Evolutionary conservation across 37 sponge, comb jelly and placozoan genomes (phyloP).

Genomic region (Oscarella lobularis): DNA sequence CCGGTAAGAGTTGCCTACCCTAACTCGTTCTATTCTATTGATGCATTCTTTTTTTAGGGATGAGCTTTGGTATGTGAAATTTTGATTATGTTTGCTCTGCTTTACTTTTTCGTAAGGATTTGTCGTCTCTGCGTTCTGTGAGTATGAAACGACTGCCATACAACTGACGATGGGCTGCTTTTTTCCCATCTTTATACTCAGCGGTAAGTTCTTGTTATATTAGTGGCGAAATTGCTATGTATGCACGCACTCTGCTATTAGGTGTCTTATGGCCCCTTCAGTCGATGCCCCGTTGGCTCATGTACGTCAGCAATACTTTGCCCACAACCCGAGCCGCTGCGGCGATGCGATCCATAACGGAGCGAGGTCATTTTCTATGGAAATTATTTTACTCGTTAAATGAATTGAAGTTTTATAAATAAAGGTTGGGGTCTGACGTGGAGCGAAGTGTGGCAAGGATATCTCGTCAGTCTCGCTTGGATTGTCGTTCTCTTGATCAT

Average conservation of each 20-base stretch:
- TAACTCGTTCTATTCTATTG: too few species aligned
- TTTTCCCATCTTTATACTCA: constrained; percentile 54
- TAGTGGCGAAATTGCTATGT: too few species aligned
- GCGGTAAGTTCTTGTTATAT: too few species aligned
- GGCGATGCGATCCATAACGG: constrained; percentile 64
- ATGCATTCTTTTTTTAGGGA: too few species aligned
- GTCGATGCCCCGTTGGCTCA: constrained; percentile 48
- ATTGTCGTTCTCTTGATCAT: constrained; percentile 32
- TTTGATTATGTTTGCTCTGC: neutral
- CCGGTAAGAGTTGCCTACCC: constrained; percentile 45
- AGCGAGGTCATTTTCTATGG: constrained; percentile 74
- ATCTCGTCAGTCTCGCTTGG: constrained; percentile 36
- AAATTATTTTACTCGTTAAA: too few species aligned
- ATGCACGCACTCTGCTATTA: too few species aligned
- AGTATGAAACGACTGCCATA: constrained; percentile 37
- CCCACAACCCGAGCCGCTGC: constrained; percentile 58
- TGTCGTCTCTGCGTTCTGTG: constrained; percentile 43
- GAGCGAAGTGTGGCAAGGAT: constrained; percentile 54
- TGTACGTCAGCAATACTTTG: constrained; percentile 36
- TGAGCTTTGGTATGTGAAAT: constrained; percentile 39
- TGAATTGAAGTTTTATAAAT: too few species aligned
- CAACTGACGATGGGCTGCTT: constrained; percentile 43
- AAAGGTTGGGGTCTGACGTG: constrained; percentile 61
- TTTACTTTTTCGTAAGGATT: constrained; percentile 20
- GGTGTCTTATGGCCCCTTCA: constrained; percentile 82